phyloP scores from a whole-genome alignment of 2,113 vertebrate genomes.

The Columba janthina region DNA sequence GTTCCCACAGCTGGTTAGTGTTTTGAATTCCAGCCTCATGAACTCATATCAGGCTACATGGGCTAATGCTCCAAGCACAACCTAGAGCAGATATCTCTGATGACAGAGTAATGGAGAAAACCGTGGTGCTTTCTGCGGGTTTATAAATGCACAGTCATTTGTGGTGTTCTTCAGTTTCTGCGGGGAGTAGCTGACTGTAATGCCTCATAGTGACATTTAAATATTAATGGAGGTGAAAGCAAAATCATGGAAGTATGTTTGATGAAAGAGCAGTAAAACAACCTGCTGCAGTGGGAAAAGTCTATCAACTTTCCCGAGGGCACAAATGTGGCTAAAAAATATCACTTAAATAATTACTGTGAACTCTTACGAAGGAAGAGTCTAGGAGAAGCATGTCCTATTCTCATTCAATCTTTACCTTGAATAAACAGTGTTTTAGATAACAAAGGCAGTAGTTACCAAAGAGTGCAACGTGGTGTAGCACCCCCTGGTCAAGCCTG shows the following conservation, averaged over 20 bases:
- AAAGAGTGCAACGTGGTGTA: not conserved
- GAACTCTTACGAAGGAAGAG: not conserved
- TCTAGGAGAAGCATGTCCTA: not conserved
- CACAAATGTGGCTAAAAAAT: not conserved
- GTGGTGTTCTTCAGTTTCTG: conserved; percentile 38
- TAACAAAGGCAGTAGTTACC: not conserved
- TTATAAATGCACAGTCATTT: conserved; percentile 64
- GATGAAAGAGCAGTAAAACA: not conserved
- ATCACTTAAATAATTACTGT: not conserved
- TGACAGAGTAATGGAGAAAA: conserved; percentile 80
- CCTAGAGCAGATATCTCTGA: conserved; percentile 78
- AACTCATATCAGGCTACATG: conserved; percentile 88
- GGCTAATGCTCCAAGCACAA: conserved; percentile 77
- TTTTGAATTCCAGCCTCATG: conserved; percentile 93
- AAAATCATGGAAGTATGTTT: not conserved
- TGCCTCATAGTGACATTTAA: not conserved
- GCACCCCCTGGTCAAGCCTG: not conserved
- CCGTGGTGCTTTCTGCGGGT: conserved; percentile 34
- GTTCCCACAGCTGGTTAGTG: conserved; percentile 94
- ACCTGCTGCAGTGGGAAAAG: not conserved
- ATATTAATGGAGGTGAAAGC: not conserved
- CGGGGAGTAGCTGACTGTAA: not conserved
- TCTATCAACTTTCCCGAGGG: not conserved
- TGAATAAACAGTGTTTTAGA: not conserved
- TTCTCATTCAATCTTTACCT: not conserved